Base-by-base conservation (phyloP, 92 coral and sea anemone genomes). In the Nematostella vectensis region DNA sequence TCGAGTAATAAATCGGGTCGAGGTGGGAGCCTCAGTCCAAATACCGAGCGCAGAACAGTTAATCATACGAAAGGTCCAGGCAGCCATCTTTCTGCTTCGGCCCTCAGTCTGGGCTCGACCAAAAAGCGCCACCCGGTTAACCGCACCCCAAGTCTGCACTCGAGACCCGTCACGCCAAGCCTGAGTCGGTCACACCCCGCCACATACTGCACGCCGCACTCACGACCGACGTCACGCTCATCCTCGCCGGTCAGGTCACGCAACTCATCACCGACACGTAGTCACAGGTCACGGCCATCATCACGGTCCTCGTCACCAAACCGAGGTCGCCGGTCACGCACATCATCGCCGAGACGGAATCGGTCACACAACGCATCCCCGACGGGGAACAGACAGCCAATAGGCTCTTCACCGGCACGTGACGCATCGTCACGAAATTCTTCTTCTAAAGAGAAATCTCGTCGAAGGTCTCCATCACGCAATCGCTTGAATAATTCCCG, bases 171-270 rank as follows among this genome's bases (percentile, higher is more conserved):
- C 31, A 85, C 88, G 12, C 95, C 95, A 23, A 80, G 95, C 25
- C 72, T 91, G 29, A 86, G 96, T 56, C 87, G 98, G 24, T 74
- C 94, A 22, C 96, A 91, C 51, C 98, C 98, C 8, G 95, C 91
- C 4, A 81, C 98, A 1, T 91, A 72, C 54, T 87, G 81, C 18
- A 85, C 89, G 24, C 94, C 77, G 27, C 76, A 88, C 1, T 91
- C 98, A 10, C 75, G 95, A 47, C 81, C 86, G 31, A 71, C 82
- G 22, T 89, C 97, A 25, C 88, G 94, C n/a, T 68, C 94, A 1
- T 70, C 88, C 9, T 85, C 94, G 4, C 94, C 94, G 2, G 69
- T 64, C 10, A 68, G 67, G 26, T 85, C 88, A 56, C 88, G 83
- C 40, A 75, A 75, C 48, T 11, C 75, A 28, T 85, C 94, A 8